phyloP scores from a whole-genome alignment of 2,888 invertebrate genomes.

The Pristionchus exspectatus region DNA sequence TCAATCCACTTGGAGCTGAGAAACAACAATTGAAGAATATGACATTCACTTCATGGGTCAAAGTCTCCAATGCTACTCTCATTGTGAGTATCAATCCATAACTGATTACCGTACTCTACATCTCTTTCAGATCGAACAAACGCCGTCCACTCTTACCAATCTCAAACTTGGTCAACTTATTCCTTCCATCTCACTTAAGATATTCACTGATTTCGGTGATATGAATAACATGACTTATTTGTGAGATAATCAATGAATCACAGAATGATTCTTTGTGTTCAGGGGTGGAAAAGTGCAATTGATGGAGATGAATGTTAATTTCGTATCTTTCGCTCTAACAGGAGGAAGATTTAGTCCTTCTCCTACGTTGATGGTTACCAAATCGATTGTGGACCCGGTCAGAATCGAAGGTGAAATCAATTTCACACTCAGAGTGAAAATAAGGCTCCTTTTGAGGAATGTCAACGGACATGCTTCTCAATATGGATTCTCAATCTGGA shows the following conservation, averaged over 20 bases:
- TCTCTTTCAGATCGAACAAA: neutral
- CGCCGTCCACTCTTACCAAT: neutral
- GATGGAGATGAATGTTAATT: conserved; percentile 27
- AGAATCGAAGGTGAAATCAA: conserved; percentile 32
- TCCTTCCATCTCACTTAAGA: neutral
- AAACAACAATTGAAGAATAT: conserved; percentile 42
- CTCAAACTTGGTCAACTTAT: neutral
- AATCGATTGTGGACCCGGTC: neutral
- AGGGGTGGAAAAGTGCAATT: conserved; percentile 29
- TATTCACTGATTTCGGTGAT: neutral
- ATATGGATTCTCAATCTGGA: neutral
- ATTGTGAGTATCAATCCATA: neutral
- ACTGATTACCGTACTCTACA: neutral
- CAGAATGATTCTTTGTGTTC: neutral
- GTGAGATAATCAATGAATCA: conserved; percentile 13
- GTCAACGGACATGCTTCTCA: neutral
- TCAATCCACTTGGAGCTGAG: conserved; percentile 33
- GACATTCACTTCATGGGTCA: conserved; percentile 53
- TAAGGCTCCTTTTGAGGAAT: conserved; percentile 6
- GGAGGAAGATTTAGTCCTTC: neutral
- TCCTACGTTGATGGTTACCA: neutral
- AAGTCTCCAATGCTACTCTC: conserved; percentile 6
- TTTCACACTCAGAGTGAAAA: neutral
- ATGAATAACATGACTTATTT: neutral
- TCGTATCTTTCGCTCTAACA: neutral